These are phyloP conservation scores for Stichodactyla mertensii DNA, from an alignment of 64 coral and sea anemone species.

Conservation along the genomic window DNA sequence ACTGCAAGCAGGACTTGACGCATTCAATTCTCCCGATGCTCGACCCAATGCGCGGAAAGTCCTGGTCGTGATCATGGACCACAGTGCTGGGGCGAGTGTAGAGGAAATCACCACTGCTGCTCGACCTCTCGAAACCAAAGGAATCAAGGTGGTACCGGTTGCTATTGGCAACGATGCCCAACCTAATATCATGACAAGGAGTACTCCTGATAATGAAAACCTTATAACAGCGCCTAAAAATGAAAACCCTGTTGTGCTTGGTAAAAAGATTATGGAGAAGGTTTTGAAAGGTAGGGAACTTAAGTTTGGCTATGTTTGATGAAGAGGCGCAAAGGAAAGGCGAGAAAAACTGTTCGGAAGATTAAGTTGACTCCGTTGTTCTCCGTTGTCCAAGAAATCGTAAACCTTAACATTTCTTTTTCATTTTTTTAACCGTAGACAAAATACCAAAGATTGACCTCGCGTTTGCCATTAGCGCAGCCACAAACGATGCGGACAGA, in stretches of 20 bases:
- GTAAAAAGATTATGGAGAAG: constrained; percentile 51
- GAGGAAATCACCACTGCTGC: constrained; percentile 43
- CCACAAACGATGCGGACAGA: not conserved
- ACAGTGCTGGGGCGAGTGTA: constrained; percentile 24
- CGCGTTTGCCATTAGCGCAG: constrained; percentile 8
- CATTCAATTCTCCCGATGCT: constrained; percentile 35
- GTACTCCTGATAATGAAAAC: constrained; percentile 33
- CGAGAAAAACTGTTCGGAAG: too few relatives aligned
- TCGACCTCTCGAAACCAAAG: constrained; percentile 40
- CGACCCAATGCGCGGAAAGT: constrained; percentile 65
- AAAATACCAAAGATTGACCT: constrained; percentile 28
- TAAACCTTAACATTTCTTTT: not conserved
- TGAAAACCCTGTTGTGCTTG: constrained; percentile 26
- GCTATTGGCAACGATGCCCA: constrained; percentile 48
- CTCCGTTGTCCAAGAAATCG: too few relatives aligned
- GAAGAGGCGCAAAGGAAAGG: not conserved
- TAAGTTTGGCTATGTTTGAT: not conserved
- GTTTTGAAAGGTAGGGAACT: constrained; percentile 41
- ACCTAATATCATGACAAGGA: constrained; percentile 31
- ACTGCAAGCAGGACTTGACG: constrained; percentile 12
- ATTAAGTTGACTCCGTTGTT: too few relatives aligned
- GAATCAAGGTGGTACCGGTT: constrained; percentile 70
- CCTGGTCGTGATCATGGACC: constrained; percentile 62
- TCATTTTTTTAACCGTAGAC: not conserved
- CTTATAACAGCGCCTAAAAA: constrained; percentile 28